A percentile compares a stretch with the other conserved stretches of the same genome.
These are phyloP conservation scores for Myanophis thanlyinensis DNA, from an alignment of 2,113 vertebrate genomes.

Conservation along the genomic window DNA sequence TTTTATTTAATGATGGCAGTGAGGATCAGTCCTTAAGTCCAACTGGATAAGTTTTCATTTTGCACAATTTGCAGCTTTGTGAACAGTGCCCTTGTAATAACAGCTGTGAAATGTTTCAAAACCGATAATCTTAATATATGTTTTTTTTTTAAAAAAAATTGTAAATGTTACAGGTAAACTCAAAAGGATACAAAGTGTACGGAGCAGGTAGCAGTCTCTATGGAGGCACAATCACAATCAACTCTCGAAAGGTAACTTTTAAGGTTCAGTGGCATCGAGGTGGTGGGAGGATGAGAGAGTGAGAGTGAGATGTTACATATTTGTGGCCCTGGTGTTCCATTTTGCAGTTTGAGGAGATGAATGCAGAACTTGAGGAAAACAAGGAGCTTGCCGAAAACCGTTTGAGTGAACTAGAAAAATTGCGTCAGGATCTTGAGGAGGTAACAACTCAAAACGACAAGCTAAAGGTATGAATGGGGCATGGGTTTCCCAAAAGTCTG, in stretches of 20 bases:
- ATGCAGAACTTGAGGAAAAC: slow-evolving; percentile 93
- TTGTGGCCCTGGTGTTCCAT: not conserved
- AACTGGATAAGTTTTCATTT: not conserved
- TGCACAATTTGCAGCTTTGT: not conserved
- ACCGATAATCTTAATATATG: not conserved
- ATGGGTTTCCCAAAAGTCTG: not conserved
- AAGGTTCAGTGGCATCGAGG: accelerated
- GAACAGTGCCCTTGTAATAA: not conserved
- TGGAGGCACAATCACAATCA: slow-evolving; percentile 95
- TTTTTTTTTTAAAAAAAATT: not conserved
- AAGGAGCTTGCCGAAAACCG: slow-evolving; percentile 90
- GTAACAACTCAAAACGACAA: slow-evolving; percentile 87
- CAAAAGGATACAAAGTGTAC: slow-evolving; percentile 96
- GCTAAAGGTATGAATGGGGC: slow-evolving; percentile 76
- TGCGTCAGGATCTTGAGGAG: slow-evolving; percentile 87
- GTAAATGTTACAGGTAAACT: slow-evolving; percentile 83
- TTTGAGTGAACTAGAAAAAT: slow-evolving; percentile 87
- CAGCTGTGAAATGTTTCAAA: not conserved
- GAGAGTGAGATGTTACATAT: not conserved
- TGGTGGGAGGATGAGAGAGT: not conserved
- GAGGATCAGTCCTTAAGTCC: not conserved
- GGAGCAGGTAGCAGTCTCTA: slow-evolving; percentile 93
- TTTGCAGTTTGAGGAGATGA: slow-evolving; percentile 93
- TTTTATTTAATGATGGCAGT: too few relatives aligned
- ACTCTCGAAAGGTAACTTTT: slow-evolving; percentile 86